These are phyloP conservation scores for Lamellibrachia satsuma DNA, from an alignment of 2,888 invertebrate species.

Conservation along the genomic window DNA sequence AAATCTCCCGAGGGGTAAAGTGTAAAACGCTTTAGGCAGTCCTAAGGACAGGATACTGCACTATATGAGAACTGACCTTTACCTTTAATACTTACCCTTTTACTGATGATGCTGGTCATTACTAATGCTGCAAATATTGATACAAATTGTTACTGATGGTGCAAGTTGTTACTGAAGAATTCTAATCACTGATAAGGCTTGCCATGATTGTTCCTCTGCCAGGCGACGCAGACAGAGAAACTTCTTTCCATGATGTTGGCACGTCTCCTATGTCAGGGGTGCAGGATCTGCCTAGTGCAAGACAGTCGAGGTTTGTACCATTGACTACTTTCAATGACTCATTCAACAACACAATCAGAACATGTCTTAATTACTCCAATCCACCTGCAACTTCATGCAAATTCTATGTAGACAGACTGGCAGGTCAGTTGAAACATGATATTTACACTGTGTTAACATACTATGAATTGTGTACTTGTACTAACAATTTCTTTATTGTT, in stretches of 20 bases:
- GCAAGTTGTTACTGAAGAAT: background rate
- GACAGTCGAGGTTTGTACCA: background rate
- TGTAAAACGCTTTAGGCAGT: background rate
- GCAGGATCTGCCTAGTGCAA: background rate
- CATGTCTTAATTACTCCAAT: background rate
- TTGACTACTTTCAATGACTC: background rate
- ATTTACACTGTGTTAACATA: background rate
- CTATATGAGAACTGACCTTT: background rate
- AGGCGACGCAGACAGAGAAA: background rate
- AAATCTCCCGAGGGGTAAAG: too few species aligned
- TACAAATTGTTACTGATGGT: background rate
- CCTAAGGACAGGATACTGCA: background rate
- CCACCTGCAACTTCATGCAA: background rate
- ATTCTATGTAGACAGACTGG: background rate
- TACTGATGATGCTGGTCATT: background rate
- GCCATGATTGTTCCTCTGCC: background rate
- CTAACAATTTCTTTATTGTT: background rate
- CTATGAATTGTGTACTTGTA: background rate
- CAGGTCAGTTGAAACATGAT: background rate
- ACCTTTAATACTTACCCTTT: background rate
- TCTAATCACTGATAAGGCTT: background rate
- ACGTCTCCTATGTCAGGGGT: conserved; percentile 27
- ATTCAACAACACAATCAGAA: background rate
- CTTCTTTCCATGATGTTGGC: conserved; percentile 21
- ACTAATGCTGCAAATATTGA: background rate